Evolutionary conservation across 2,113 vertebrate genomes (phyloP), one percentile per base, ranked within the genome.

Genomic region (Cyanoramphus novaezelandiae): DNA sequence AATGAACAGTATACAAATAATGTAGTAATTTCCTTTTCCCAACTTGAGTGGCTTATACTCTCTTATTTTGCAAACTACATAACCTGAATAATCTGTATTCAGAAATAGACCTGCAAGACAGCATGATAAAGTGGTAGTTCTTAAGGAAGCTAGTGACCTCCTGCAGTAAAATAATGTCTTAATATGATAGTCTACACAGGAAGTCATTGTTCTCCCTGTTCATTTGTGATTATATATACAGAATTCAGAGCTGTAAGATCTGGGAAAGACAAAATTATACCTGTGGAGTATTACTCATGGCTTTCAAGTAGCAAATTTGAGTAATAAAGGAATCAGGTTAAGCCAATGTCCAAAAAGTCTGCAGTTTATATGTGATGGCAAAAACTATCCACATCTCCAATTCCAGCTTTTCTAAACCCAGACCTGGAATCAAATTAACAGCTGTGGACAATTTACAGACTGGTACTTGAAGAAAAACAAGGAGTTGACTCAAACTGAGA

Each of bases 1-100:
- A 18, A 8, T 21, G 13, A 71, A 25, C 0, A 0, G 3, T 50
- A n/a, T 52, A 65, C 4, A 88, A 63, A 49, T 53, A 4, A 16
- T n/a, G 9, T 2, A 39, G 9, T 33, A 57, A 28, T 19, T n/a
- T 59, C 12, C 19, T 57, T 57, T 59, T 59, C 33, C 11, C 21
- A 82, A 16, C 2, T 13, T 46, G 33, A 55, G 47, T n/a, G 28
- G 2, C 2, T 64, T 87, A 17, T 43, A 12, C 11, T 67, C 5
- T 28, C 21, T 78, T 55, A 37, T 39, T 21, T 53, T 82, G 9
- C 63, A 74, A 86, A 65, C 11, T 46, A 12, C 12, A 27, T 31
- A 75, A 71, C 9, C 13, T 46, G 12, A 91, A 64, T 80, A 69
- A 77, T 59, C 11, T 81, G 59, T 69, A 15, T 74, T 57, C 68